Conservation (phyloP, 2,888 invertebrate species). For the Noctua comes region DNA sequence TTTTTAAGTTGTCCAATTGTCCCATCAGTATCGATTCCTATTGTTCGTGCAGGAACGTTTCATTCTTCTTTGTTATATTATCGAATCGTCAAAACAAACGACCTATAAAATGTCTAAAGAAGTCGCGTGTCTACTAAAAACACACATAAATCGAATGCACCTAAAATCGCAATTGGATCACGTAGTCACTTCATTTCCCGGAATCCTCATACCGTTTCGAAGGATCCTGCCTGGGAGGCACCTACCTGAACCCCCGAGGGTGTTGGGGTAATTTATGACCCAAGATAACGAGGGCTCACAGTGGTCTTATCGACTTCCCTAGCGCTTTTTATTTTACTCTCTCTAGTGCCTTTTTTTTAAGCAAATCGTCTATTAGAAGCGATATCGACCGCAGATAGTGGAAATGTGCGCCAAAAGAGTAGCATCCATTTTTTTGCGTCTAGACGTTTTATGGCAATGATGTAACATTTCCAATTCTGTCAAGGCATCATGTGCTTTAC, state of each 20-base stretch:
- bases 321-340: conserved; percentile 81
- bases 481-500: conserved; percentile 47
- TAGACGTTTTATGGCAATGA: conserved; percentile 71
- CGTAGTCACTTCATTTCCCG: conserved; percentile 89
- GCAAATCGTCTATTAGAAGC: conserved; percentile 86
- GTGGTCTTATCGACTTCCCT: conserved; percentile 88
- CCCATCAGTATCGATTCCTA: conserved; percentile 36
- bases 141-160: conserved; percentile 85
- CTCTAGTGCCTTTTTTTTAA: conserved; percentile 84
- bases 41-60: conserved; percentile 35
- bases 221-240: conserved; percentile 78
- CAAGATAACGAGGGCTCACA: conserved; percentile 89
- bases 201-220: conserved; percentile 82
- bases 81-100: conserved; percentile 61
- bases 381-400: conserved; percentile 83
- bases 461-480: conserved; percentile 66
- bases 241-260: conserved; percentile 87
- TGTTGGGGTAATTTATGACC: conserved; percentile 89
- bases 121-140: conserved; percentile 75
- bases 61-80: conserved; percentile 44
- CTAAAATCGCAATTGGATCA: conserved; percentile 90
- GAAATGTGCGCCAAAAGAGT: conserved; percentile 66
- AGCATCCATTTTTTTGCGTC: conserved; percentile 73
- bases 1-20: conserved; percentile 33
- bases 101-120: conserved; percentile 63